Conservation (phyloP, 1,140 invertebrate species). For the Platyscapa corneri region DNA sequence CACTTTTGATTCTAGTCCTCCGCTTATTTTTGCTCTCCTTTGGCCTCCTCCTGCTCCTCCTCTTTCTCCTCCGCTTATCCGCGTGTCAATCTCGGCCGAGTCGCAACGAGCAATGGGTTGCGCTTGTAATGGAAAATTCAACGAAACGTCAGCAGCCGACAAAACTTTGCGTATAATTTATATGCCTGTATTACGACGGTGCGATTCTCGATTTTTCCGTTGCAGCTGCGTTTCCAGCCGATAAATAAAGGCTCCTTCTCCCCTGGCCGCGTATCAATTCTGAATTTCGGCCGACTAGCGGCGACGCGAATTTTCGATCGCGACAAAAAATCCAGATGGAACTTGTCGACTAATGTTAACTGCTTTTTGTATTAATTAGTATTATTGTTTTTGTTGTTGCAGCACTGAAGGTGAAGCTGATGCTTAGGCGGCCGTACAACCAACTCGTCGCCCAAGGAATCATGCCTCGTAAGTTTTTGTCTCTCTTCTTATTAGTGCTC, state of each 20-base stretch:
- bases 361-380: constrained; percentile 9
- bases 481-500: neutral
- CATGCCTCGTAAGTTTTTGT: constrained; percentile 93
- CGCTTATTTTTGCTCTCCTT: neutral
- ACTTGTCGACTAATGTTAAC: neutral
- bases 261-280: no score
- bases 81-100: neutral
- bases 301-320: neutral
- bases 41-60: neutral
- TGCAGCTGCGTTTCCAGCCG: no score
- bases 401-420: constrained; percentile 97
- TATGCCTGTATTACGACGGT: no score
- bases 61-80: constrained; percentile 7
- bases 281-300: neutral
- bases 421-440: constrained; percentile 93
- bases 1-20: neutral
- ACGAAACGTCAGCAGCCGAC: neutral
- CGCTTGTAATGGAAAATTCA: neutral
- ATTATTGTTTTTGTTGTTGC: constrained; percentile 76
- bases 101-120: constrained; percentile 22
- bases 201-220: no score
- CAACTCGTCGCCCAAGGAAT: constrained; percentile 98
- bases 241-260: no score
- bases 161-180: neutral
- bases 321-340: neutral